These are phyloP conservation scores for Epinotia ramella DNA, from an alignment of 2,888 invertebrate genomes.

Conservation along the genomic window DNA sequence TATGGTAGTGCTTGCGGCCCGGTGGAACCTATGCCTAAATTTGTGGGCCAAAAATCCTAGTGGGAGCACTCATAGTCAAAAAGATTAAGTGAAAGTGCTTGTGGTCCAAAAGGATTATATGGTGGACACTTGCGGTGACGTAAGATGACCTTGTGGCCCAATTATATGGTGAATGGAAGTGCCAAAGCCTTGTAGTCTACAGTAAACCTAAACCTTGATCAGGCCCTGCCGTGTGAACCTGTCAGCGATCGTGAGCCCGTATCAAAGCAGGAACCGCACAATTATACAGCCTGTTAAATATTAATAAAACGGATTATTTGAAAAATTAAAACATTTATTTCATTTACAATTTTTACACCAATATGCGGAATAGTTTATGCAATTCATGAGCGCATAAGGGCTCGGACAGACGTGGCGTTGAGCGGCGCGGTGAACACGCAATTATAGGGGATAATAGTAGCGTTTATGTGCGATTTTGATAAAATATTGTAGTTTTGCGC, in stretches of 20 bases:
- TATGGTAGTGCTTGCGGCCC: not conserved
- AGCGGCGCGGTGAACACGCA: too few relatives aligned
- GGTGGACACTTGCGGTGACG: too few relatives aligned
- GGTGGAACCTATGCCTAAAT: too few relatives aligned
- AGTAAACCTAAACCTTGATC: constrained; percentile 6
- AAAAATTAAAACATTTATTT: constrained; percentile 73
- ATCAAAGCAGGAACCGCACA: constrained; percentile 70
- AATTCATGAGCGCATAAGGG: not conserved
- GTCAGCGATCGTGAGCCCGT: constrained; percentile 67
- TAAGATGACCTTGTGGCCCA: not conserved
- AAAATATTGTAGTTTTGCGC: not conserved
- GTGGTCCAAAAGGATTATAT: too few relatives aligned
- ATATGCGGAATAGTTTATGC: constrained; percentile 6
- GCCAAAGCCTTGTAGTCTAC: not conserved
- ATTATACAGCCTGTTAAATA: constrained; percentile 63
- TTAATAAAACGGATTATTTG: constrained; percentile 73
- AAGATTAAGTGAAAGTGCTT: too few relatives aligned
- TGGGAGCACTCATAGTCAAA: too few relatives aligned
- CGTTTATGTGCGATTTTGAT: too few relatives aligned
- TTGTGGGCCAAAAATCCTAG: too few relatives aligned
- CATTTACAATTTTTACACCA: constrained; percentile 56
- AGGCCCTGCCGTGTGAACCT: constrained; percentile 50
- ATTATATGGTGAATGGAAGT: not conserved
- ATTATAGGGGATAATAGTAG: too few relatives aligned
- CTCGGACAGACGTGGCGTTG: too few relatives aligned